These are phyloP conservation scores for Stichopus chloronotus DNA, from an alignment of 35 echinoderm and acorn worm species.

Conservation along the genomic window DNA sequence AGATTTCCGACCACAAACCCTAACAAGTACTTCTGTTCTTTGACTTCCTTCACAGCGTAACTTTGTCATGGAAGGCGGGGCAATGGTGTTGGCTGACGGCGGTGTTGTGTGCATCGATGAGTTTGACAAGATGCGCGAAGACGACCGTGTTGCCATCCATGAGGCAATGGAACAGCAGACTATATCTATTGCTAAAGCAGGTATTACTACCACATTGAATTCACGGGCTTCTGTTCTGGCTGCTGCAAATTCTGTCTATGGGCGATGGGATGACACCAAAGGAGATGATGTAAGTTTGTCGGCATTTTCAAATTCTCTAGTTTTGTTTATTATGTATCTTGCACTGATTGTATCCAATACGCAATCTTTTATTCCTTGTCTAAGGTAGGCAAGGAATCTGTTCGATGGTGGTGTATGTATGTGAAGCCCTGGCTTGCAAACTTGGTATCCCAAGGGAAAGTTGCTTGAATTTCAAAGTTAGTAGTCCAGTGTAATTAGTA, in stretches of 20 bases:
- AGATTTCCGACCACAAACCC: background rate
- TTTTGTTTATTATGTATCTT: background rate
- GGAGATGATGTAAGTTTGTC: conserved; percentile 85
- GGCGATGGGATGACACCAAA: conserved; percentile 98
- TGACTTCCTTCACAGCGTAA: conserved; percentile 71
- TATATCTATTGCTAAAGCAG: conserved; percentile 97
- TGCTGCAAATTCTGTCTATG: conserved; percentile 98
- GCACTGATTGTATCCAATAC: no score
- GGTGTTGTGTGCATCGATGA: conserved; percentile 98
- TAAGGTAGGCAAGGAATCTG: no score
- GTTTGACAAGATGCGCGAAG: conserved; percentile 99
- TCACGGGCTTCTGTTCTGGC: conserved; percentile 91
- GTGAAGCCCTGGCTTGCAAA: no score
- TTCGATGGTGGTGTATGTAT: no score
- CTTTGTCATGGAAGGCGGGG: conserved; percentile 98
- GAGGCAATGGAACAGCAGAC: conserved; percentile 99
- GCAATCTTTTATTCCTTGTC: no score
- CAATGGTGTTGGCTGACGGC: conserved; percentile 97
- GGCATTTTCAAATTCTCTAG: background rate
- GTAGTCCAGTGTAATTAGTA: no score
- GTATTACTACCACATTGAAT: conserved; percentile 96
- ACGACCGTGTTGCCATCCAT: conserved; percentile 92
- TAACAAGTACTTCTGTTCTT: background rate
- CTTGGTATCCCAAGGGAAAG: no score
- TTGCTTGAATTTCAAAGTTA: no score